These are phyloP conservation scores for Spermophilus dauricus DNA, from an alignment of 2,113 vertebrate species.

Conservation along the genomic window DNA sequence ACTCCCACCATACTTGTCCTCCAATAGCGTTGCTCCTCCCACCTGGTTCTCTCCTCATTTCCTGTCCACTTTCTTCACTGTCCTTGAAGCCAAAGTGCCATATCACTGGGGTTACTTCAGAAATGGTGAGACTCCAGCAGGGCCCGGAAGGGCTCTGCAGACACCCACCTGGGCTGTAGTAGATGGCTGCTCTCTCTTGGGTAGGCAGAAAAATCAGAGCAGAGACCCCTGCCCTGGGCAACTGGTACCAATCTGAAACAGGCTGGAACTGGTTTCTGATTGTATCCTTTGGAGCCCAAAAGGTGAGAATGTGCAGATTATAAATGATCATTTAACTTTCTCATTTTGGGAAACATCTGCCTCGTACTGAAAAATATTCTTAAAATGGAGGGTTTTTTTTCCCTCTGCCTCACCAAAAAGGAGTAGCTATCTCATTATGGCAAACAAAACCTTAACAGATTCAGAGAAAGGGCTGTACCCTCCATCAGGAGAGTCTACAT, in stretches of 20 bases:
- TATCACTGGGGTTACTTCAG: not conserved
- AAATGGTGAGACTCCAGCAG: not conserved
- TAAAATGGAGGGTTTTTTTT: not conserved
- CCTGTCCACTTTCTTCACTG: not conserved
- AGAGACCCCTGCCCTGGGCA: not conserved
- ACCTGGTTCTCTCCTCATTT: not conserved
- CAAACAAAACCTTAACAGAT: conserved; percentile 29
- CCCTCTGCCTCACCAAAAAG: not conserved
- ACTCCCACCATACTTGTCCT: not conserved
- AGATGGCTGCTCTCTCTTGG: not conserved
- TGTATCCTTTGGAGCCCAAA: not conserved
- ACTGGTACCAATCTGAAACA: not conserved
- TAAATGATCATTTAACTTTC: not conserved
- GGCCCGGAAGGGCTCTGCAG: not conserved
- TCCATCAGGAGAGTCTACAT: conserved; percentile 11
- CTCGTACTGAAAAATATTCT: not conserved
- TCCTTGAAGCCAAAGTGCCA: not conserved
- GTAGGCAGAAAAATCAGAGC: not conserved
- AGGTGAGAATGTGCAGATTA: not conserved
- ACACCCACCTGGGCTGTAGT: not conserved
- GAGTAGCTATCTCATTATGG: not conserved
- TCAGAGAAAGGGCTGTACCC: not conserved
- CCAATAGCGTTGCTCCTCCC: not conserved
- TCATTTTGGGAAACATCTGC: conserved; percentile 16
- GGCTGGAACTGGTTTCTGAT: not conserved